phyloP scores from a whole-genome alignment of 2,113 vertebrate genomes.

The Benitochromis conjunctus region DNA sequence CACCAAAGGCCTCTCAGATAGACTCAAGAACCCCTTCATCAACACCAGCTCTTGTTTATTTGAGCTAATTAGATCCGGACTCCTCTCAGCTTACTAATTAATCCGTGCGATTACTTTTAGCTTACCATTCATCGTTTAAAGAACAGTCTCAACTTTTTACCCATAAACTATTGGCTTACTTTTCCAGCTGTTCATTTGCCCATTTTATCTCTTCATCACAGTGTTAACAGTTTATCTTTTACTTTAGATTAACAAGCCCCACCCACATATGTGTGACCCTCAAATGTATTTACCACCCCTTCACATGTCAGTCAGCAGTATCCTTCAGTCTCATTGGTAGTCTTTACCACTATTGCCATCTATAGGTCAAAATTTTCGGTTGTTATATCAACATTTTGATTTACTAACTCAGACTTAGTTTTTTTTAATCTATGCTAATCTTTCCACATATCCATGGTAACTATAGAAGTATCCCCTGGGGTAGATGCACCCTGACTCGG shows the following conservation, averaged over 20 bases:
- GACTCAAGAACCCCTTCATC: not conserved
- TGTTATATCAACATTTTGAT: not conserved
- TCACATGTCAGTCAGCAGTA: not conserved
- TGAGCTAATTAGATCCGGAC: not conserved
- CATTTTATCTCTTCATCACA: not conserved
- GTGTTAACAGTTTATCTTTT: not conserved
- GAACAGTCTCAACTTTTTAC: not conserved
- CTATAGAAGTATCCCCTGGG: not conserved
- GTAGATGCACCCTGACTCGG: not conserved
- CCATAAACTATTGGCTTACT: not conserved
- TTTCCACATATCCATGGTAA: not conserved
- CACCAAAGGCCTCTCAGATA: not conserved
- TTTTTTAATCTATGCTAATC: not conserved
- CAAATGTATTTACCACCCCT: not conserved
- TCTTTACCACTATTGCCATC: not conserved
- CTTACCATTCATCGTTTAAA: not conserved
- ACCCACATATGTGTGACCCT: not conserved
- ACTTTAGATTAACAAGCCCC: not conserved
- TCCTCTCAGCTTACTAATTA: not conserved
- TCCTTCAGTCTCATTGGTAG: not conserved
- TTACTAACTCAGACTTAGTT: no score
- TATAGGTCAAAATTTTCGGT: not conserved
- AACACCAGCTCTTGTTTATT: not conserved
- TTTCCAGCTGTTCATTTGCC: not conserved
- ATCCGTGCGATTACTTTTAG: not conserved